These are phyloP conservation scores for Neolamprologus ventralis DNA, from an alignment of 2,113 vertebrate species.

Conservation along the genomic window DNA sequence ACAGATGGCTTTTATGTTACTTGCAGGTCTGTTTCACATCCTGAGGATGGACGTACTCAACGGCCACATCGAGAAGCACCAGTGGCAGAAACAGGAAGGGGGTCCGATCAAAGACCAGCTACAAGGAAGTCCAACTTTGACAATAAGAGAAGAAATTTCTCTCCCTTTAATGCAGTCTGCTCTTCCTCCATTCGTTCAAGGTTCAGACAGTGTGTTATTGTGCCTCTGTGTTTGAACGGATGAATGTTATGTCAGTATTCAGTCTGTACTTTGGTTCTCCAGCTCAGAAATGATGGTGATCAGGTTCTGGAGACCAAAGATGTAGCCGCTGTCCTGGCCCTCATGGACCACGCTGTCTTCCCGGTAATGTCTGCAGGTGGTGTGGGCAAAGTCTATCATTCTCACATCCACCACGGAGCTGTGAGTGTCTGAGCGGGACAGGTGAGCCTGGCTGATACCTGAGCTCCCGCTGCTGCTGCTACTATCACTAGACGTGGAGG, in stretches of 20 bases:
- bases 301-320: conserved; percentile 96
- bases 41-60: background rate
- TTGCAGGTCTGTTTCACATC: conserved; percentile 1
- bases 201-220: conserved; percentile 56
- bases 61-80: conserved; percentile 26
- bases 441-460: background rate
- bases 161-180: background rate
- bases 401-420: conserved; percentile 81
- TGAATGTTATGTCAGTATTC: conserved; percentile 66
- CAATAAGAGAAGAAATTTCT: background rate
- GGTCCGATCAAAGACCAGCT: background rate
- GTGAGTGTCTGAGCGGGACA: conserved; percentile 63
- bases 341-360: conserved; percentile 92
- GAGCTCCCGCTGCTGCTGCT: conserved; percentile 10
- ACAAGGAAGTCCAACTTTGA: background rate
- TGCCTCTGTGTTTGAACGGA: conserved; percentile 55
- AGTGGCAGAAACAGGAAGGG: conserved; percentile 5
- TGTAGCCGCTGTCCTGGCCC: conserved; percentile 93
- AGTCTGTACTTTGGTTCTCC: conserved; percentile 88
- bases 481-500: conserved; percentile 12
- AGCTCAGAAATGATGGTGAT: conserved; percentile 98
- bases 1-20: background rate
- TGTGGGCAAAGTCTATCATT: conserved; percentile 97
- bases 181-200: conserved; percentile 19
- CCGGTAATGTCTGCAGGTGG: conserved; percentile 91